A percentile compares a stretch with the other conserved stretches of the same genome.
phyloP scores from a whole-genome alignment of 2,888 invertebrate genomes.

The Leptinotarsa juncta region DNA sequence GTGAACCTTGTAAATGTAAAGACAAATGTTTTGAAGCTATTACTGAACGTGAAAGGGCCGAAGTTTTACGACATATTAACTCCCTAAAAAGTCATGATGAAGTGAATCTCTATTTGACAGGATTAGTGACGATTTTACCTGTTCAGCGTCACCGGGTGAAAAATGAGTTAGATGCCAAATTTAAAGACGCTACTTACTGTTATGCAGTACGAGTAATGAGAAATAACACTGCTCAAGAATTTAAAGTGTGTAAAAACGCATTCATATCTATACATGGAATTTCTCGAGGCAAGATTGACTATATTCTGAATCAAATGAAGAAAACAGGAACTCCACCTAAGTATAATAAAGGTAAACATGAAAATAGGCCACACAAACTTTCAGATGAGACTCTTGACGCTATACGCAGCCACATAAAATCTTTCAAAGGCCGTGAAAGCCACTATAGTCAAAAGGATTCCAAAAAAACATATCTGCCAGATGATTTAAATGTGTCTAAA shows the following conservation, averaged over 20 bases:
- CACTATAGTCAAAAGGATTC: slow-evolving; percentile 11
- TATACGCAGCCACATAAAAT: slow-evolving; percentile 2
- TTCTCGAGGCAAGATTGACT: slow-evolving; percentile 11
- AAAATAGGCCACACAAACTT: not conserved
- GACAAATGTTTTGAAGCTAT: slow-evolving; percentile 4
- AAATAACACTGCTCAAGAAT: slow-evolving; percentile 6
- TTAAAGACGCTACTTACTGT: not conserved
- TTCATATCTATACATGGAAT: slow-evolving; percentile 19
- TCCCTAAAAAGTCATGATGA: not conserved
- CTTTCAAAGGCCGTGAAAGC: slow-evolving; percentile 14
- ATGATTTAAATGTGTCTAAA: not conserved
- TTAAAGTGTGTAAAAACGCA: slow-evolving; percentile 18
- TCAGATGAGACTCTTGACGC: slow-evolving; percentile 4
- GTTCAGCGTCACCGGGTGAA: not conserved
- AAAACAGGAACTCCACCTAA: slow-evolving; percentile 16
- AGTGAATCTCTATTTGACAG: not conserved
- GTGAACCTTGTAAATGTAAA: not conserved
- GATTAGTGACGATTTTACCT: slow-evolving; percentile 3
- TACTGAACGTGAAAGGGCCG: not conserved
- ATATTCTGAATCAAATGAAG: slow-evolving; percentile 6
- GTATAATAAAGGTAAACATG: slow-evolving; percentile 6
- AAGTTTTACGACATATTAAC: not conserved
- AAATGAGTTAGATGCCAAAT: not conserved
- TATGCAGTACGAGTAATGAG: not conserved
- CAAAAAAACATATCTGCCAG: not conserved